phyloP scores from a whole-genome alignment of 2,888 invertebrate species.

The Eristalis pertinax region DNA sequence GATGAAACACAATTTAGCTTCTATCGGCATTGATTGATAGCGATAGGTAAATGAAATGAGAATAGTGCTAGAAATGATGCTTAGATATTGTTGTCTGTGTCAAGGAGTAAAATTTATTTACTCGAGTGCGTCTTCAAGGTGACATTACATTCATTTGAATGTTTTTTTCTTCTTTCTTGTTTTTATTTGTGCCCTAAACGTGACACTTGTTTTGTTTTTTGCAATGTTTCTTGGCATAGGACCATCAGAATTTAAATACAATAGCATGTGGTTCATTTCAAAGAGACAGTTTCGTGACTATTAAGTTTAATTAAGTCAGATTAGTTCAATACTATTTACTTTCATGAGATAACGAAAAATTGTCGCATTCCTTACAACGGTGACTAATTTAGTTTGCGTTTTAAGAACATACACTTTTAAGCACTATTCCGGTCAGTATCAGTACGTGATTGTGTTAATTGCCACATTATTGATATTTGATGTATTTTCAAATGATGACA shows the following conservation, averaged over 20 bases:
- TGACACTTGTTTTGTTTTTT: neutral
- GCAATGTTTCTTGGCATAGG: slow-evolving; percentile 5
- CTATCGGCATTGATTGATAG: neutral
- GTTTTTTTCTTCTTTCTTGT: neutral
- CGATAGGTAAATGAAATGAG: neutral
- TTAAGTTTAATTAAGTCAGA: neutral
- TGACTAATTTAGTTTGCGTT: neutral
- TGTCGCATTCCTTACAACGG: neutral
- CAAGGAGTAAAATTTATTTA: neutral
- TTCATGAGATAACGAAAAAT: neutral
- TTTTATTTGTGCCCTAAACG: neutral
- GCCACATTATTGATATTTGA: too few species aligned
- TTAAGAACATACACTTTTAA: neutral
- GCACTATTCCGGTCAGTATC: neutral
- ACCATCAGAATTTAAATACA: neutral
- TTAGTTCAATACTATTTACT: neutral
- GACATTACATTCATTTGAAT: slow-evolving; percentile 10
- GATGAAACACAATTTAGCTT: slow-evolving; percentile 11
- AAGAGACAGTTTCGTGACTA: neutral
- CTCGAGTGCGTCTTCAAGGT: slow-evolving; percentile 27
- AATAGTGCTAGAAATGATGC: neutral
- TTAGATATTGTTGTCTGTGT: neutral
- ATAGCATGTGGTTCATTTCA: neutral
- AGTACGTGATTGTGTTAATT: too few species aligned
- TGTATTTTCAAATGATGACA: too few species aligned